Conservation (phyloP, 2,888 invertebrate genomes). For the Napeogenes inachia region DNA sequence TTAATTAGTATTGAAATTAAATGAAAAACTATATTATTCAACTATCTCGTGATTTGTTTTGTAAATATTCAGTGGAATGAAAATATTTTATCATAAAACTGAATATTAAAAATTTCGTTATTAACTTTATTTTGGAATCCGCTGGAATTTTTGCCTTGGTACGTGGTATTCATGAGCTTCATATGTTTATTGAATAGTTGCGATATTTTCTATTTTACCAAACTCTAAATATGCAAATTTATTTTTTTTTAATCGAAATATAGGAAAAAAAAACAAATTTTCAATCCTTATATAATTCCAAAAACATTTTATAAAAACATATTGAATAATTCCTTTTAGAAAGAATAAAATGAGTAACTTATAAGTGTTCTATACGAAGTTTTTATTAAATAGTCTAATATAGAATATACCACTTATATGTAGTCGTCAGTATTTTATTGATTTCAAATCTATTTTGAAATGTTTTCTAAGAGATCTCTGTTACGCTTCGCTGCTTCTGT, state of each 20-base stretch:
- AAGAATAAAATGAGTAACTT: no score
- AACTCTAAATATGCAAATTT: no score
- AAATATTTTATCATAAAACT: conserved; percentile 28
- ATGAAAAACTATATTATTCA: conserved; percentile 22
- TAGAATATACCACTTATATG: neutral
- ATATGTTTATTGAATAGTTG: neutral
- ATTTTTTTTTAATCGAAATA: no score
- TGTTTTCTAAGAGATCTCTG: conserved; percentile 26
- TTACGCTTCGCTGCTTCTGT: conserved; percentile 26
- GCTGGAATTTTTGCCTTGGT: conserved; percentile 36
- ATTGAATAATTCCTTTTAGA: no score
- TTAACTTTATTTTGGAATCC: conserved; percentile 27
- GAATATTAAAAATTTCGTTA: conserved; percentile 29
- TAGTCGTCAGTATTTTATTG: conserved; percentile 9
- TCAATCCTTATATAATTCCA: no score
- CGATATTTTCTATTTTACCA: no score
- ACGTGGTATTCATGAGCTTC: conserved; percentile 13
- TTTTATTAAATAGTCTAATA: no score
- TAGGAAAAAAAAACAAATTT: no score
- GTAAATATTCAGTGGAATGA: conserved; percentile 23
- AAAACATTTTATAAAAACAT: no score
- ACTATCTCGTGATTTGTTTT: conserved; percentile 22
- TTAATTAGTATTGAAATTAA: conserved; percentile 27
- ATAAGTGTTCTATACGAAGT: no score
- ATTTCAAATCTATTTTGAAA: conserved; percentile 23